Conservation (phyloP, 2,888 invertebrate species). For the Germaria angustata region DNA sequence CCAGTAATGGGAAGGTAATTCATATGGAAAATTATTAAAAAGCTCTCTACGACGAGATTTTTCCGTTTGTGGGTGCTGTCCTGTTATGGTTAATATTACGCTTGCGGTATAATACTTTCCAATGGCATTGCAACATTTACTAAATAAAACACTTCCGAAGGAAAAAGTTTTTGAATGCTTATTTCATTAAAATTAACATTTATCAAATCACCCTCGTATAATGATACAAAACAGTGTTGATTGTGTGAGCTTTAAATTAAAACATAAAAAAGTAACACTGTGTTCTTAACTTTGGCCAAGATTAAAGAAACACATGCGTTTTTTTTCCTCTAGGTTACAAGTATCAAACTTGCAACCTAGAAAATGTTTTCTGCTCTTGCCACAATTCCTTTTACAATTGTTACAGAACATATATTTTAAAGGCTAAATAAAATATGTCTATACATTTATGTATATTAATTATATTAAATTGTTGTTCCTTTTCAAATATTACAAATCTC, state of each 20-base stretch:
- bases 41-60: no score
- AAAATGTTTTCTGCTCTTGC: slow-evolving; percentile 10
- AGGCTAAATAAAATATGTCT: not conserved
- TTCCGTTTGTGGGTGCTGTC: no score
- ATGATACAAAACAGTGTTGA: not conserved
- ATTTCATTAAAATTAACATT: not conserved
- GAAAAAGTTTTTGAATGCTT: no score
- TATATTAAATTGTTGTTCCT: no score
- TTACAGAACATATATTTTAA: no score
- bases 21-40: no score
- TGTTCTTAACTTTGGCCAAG: slow-evolving; percentile 29
- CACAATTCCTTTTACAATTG: not conserved
- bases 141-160: no score
- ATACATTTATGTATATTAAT: no score
- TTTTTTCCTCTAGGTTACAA: slow-evolving; percentile 13
- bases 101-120: no score
- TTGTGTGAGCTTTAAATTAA: not conserved
- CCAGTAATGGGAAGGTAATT: no score
- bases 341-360: slow-evolving; percentile 40
- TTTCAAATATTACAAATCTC: slow-evolving; percentile 6
- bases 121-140: no score
- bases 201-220: not conserved
- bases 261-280: not conserved
- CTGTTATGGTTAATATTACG: no score
- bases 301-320: slow-evolving; percentile 2